These are phyloP conservation scores for Rhabdomys dilectus DNA, from an alignment of 2,113 vertebrate species.

Conservation along the genomic window DNA sequence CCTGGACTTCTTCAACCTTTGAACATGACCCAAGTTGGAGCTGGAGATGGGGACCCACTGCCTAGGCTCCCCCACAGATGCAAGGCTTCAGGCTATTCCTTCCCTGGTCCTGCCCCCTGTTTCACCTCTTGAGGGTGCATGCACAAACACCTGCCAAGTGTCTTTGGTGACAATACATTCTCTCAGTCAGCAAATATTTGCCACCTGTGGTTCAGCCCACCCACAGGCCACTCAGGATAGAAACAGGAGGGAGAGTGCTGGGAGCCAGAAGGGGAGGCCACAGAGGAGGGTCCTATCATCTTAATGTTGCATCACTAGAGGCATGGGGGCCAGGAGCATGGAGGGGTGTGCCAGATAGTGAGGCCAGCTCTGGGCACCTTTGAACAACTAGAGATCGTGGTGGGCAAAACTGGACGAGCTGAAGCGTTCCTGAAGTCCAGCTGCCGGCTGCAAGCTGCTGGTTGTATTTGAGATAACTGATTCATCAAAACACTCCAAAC, in stretches of 20 bases:
- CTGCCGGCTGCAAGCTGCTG: not conserved
- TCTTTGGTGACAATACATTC: slow-evolving; percentile 68
- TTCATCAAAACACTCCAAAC: not conserved
- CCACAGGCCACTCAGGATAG: slow-evolving; percentile 66
- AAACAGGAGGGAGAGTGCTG: not conserved
- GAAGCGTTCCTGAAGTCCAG: not conserved
- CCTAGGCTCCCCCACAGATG: slow-evolving; percentile 50
- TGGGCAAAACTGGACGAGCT: not conserved
- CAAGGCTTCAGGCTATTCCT: slow-evolving; percentile 3
- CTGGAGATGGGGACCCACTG: not conserved
- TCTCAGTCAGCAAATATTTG: slow-evolving; percentile 75
- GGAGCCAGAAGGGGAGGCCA: not conserved
- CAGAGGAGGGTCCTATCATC: not conserved
- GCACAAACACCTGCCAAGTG: slow-evolving; percentile 59
- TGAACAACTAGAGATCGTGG: not conserved
- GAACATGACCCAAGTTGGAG: slow-evolving; percentile 48
- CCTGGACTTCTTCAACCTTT: slow-evolving; percentile 38
- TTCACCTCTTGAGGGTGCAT: slow-evolving; percentile 22
- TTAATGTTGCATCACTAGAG: not conserved
- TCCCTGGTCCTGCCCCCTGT: slow-evolving; percentile 40
- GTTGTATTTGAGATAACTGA: not conserved
- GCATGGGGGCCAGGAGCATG: not conserved
- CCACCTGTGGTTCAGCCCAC: slow-evolving; percentile 30
- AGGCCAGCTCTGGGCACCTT: not conserved
- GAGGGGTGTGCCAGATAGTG: not conserved